Evolutionary conservation across 2,113 vertebrate genomes (phyloP).

Genomic region (Bos taurus): DNA sequence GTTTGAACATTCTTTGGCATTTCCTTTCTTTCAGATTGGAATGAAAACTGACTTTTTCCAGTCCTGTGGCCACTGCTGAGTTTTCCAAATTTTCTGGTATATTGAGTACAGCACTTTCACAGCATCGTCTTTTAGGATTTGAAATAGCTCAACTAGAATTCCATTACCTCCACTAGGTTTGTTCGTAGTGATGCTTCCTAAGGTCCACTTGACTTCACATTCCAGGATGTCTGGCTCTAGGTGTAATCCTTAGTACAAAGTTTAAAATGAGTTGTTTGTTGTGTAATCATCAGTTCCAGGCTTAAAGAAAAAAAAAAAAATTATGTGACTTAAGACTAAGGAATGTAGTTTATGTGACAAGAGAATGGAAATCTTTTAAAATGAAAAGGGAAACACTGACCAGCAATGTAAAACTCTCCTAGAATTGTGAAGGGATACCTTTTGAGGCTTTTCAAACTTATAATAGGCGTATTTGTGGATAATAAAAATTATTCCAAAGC

Average conservation of each 20-base stretch:
- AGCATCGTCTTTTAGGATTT: neutral
- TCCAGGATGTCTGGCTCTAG: neutral
- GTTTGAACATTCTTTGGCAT: neutral
- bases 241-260: neutral
- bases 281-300: neutral
- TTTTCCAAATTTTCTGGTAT: neutral
- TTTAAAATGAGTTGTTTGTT: neutral
- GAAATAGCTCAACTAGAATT: neutral
- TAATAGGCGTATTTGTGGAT: neutral
- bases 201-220: neutral
- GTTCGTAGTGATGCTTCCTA: neutral
- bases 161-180: neutral
- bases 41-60: neutral
- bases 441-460: neutral
- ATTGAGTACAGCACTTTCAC: neutral
- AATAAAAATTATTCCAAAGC: neutral
- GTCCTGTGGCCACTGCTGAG: neutral
- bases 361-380: neutral
- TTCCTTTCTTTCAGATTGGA: neutral
- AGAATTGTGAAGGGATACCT: neutral
- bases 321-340: neutral
- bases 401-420: neutral
- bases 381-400: neutral
- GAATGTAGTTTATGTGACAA: neutral
- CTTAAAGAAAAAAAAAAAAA: neutral